These are phyloP conservation scores for Drosophila serrata DNA, from an alignment of 1,140 invertebrate genomes.

Conservation along the genomic window DNA sequence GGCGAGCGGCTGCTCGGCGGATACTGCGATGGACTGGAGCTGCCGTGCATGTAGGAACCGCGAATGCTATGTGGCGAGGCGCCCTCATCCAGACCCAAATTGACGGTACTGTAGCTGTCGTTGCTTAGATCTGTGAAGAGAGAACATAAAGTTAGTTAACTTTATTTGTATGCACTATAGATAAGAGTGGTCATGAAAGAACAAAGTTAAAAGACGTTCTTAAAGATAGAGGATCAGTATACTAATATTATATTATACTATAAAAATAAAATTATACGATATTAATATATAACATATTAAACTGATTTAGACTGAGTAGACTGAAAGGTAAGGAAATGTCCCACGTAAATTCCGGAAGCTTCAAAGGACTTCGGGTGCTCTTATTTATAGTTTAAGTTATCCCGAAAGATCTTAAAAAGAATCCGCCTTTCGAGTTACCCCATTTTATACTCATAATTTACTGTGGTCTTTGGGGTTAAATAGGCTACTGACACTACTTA, in stretches of 20 bases:
- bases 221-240: fast-evolving
- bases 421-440: neutral
- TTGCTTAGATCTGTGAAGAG: conserved; percentile 91
- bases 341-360: neutral
- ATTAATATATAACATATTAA: too few relatives aligned
- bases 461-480: neutral
- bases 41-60: conserved; percentile 87
- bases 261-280: neutral
- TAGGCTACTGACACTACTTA: neutral
- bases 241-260: neutral
- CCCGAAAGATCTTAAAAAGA: neutral
- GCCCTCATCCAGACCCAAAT: conserved; percentile 91
- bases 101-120: conserved; percentile 94
- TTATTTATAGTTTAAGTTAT: neutral
- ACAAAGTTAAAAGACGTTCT: neutral
- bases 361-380: neutral
- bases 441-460: neutral
- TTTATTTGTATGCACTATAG: neutral
- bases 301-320: too few relatives aligned
- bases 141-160: neutral
- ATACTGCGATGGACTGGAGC: conserved; percentile 91
- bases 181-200: fast-evolving
- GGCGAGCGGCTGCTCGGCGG: conserved; percentile 92
- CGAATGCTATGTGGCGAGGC: conserved; percentile 91
- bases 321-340: neutral